Evolutionary conservation across 2,797 vertebrate species (phyloP).

Genomic region (Erpetoichthys calabaricus): DNA sequence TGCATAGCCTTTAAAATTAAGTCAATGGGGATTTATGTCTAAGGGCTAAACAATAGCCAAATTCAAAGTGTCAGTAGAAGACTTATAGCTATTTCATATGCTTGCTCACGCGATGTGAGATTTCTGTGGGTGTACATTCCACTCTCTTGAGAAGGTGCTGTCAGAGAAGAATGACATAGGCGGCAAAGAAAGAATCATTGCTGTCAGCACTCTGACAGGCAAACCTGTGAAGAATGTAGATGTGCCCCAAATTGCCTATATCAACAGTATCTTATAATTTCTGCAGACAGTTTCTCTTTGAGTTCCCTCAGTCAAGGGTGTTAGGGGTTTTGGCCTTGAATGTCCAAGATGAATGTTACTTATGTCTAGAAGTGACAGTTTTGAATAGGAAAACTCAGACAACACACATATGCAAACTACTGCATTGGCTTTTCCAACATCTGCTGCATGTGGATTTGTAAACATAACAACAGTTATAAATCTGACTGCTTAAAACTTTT

Average conservation of each 20-base stretch:
- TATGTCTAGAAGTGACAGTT: not conserved
- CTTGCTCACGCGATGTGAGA: not conserved
- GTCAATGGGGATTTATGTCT: not conserved
- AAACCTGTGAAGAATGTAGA: conserved; percentile 2
- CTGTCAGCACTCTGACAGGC: conserved; percentile 2
- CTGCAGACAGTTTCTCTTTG: not conserved
- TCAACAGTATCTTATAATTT: not conserved
- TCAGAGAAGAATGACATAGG: conserved; percentile 2
- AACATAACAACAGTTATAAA: no score
- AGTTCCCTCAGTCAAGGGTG: not conserved
- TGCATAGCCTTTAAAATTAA: no score
- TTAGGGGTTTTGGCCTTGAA: not conserved
- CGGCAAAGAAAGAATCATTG: not conserved
- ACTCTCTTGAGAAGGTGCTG: conserved; percentile 1
- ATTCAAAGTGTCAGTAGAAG: conserved; percentile 2
- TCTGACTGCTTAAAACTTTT: no score
- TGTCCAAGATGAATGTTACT: not conserved
- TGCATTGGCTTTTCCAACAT: not conserved
- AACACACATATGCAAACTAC: not conserved
- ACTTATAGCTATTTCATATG: not conserved
- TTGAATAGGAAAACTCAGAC: not conserved
- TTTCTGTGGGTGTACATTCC: not conserved
- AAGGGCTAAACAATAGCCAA: not conserved
- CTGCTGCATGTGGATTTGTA: not conserved
- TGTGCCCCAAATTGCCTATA: not conserved